These are phyloP conservation scores for Siphamia tubifer DNA, from an alignment of 2,113 vertebrate species.

Conservation along the genomic window DNA sequence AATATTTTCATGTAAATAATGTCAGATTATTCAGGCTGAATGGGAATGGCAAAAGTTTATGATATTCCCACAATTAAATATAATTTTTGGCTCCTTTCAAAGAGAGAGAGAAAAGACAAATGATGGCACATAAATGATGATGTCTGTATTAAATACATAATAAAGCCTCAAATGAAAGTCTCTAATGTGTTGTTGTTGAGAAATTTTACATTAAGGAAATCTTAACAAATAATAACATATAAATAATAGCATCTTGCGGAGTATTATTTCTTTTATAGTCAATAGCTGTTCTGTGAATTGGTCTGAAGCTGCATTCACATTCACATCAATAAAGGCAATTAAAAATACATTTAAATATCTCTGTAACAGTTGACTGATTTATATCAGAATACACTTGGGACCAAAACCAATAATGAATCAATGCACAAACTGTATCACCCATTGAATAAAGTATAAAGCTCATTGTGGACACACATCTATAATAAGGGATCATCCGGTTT, in stretches of 20 bases:
- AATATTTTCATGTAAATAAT: constrained; percentile 23
- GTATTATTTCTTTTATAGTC: too few species aligned
- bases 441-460: too few species aligned
- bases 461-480: too few species aligned
- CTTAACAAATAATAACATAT: neutral
- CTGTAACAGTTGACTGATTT: too few species aligned
- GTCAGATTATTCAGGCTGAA: constrained; percentile 18
- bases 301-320: too few species aligned
- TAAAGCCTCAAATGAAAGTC: constrained; percentile 9
- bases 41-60: constrained; percentile 6
- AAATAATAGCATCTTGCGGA: neutral
- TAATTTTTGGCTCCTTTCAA: constrained; percentile 29
- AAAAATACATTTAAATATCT: too few species aligned
- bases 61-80: constrained; percentile 3
- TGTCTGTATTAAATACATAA: constrained; percentile 31
- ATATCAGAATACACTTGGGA: too few species aligned
- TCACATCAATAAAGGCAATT: too few species aligned
- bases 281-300: too few species aligned
- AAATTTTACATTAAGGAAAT: constrained; percentile 11
- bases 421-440: too few species aligned
- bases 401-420: too few species aligned
- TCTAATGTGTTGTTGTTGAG: constrained; percentile 8
- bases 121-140: constrained; percentile 14
- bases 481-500: too few species aligned
- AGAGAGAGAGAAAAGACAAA: constrained; percentile 3